Evolutionary conservation across 2,888 invertebrate species (phyloP), one percentile per base, ranked within the genome.

Genomic region (Leucania comma): DNA sequence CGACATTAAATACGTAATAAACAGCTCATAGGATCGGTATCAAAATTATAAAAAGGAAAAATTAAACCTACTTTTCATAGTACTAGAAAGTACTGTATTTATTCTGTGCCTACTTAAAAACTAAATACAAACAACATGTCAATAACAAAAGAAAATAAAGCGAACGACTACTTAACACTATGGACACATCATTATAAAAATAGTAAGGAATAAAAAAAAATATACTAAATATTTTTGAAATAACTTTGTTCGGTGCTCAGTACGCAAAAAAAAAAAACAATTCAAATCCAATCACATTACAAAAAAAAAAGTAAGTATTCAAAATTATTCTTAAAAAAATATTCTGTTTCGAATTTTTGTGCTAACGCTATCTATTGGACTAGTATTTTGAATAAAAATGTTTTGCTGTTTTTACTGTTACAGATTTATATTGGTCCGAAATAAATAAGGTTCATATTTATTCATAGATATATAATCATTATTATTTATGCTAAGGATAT

Each of bases 81-180:
- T 74, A 73, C 76, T 48, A 38, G 26, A 10, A 46, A 67, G 74
- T 76, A 77, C 75, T 65, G 32, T 65, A 72, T 77, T 73, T 58
- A 75, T 60, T 76, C 63, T 56, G 75, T 77, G 75, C 50, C 77
- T 77, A 84, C 81, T 84, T 79, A 83, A 0, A 53, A 71, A 58
- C 76, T 83, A 84, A 79, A 74, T 81, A 84, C 73, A 85, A 72
- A 79, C 82, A 85, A 83, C 54, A 73, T 74, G 71, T 68, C 74
- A 73, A 72, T 78, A 80, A 82, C 76, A 82, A 84, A 68, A 62
- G 70, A 71, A 70, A 71, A 75, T 68, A 78, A 68, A 68, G 70
- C 78, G 63, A 81, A 78, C 73, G 68, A 79, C 78, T 68, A 72
- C 68, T 66, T 82, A 78, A 63, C 35, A 29, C 60, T 80, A 81